A percentile compares a stretch with the other conserved stretches of the same genome.
Conservation (phyloP, 2,113 vertebrate species). For the Callorhinus ursinus region DNA sequence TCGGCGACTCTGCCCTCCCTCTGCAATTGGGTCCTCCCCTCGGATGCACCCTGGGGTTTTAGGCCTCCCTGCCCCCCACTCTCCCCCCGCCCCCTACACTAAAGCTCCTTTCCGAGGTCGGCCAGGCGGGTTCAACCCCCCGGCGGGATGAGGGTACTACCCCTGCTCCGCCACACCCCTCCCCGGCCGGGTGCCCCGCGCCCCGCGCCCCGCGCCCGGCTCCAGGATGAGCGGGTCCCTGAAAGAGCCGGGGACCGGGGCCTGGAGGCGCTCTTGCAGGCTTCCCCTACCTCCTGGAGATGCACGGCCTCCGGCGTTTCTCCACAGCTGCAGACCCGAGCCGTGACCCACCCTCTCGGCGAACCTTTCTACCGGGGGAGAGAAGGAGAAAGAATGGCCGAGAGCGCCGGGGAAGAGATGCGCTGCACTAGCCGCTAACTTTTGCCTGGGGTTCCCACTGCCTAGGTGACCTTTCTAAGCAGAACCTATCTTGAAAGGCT, state of each 20-base stretch:
- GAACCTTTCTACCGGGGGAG: not conserved
- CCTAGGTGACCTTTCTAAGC: not conserved
- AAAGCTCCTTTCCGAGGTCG: not conserved
- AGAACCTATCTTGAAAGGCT: not conserved
- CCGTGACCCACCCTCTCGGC: not conserved
- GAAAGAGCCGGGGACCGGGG: not conserved
- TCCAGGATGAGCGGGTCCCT: not conserved
- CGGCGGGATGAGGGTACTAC: not conserved
- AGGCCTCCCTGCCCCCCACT: not conserved
- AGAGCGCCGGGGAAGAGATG: not conserved
- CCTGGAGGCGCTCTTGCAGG: fast-evolving
- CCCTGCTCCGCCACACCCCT: slow-evolving; percentile 63
- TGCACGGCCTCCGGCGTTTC: not conserved
- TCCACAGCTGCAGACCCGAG: not conserved
- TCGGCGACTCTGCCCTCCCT: not conserved
- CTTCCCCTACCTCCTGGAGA: not conserved
- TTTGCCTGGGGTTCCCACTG: not conserved
- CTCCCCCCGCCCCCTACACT: not conserved
- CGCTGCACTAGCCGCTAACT: not conserved
- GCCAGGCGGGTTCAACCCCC: not conserved
- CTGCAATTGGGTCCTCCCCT: slow-evolving; percentile 35
- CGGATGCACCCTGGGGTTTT: not conserved
- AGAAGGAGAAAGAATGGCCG: not conserved
- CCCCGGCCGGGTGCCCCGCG: not conserved
- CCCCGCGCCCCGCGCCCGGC: not conserved